Evolutionary conservation across 2,888 invertebrate species (phyloP).

Genomic region (Hybos culiciformis): DNA sequence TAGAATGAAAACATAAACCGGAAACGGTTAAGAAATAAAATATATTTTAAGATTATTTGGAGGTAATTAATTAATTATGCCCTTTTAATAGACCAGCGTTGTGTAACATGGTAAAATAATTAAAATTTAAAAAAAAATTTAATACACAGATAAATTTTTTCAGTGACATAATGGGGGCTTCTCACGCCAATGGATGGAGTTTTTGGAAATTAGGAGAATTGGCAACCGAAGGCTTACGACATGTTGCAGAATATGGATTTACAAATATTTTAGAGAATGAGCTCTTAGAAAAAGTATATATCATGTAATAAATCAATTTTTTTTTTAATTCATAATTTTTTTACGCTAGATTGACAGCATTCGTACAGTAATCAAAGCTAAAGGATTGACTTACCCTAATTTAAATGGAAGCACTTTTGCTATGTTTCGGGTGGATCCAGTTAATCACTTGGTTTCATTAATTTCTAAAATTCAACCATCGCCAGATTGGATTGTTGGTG

Average conservation of each 20-base stretch:
- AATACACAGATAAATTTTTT: too few relatives aligned
- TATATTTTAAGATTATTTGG: too few relatives aligned
- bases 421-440: constrained; percentile 80
- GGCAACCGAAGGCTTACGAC: constrained; percentile 79
- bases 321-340: background rate
- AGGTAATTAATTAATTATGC: too few relatives aligned
- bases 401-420: constrained; percentile 77
- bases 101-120: too few relatives aligned
- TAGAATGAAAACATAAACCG: too few relatives aligned
- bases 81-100: too few relatives aligned
- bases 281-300: constrained; percentile 69
- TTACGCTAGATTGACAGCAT: constrained; percentile 57
- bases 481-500: constrained; percentile 95
- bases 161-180: constrained; percentile 92
- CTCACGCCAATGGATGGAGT: constrained; percentile 69
- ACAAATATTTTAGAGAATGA: constrained; percentile 86
- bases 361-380: constrained; percentile 85
- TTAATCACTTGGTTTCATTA: constrained; percentile 85
- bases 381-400: constrained; percentile 80
- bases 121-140: too few relatives aligned
- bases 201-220: constrained; percentile 88
- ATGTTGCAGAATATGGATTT: constrained; percentile 90
- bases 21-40: too few relatives aligned
- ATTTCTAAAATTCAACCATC: constrained; percentile 94
- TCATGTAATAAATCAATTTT: background rate